Conservation (phyloP, 1,140 invertebrate genomes). For the Diachasmimorpha longicaudata region DNA sequence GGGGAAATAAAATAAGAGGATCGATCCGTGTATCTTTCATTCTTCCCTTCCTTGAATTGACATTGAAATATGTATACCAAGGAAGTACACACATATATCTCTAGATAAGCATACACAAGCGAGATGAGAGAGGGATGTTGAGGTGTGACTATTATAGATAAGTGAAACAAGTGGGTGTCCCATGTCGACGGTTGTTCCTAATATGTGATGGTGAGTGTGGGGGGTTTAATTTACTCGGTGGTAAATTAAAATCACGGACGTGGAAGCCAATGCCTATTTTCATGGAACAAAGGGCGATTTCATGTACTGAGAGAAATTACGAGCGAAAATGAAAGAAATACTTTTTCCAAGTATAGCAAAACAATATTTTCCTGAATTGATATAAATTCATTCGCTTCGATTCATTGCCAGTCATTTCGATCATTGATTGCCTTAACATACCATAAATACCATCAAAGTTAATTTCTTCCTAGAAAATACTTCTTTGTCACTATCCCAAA, state of each 20-base stretch:
- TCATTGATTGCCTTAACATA: no score
- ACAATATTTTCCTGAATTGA: no score
- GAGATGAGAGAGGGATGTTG: background rate
- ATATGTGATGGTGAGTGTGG: background rate
- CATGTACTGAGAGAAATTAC: background rate
- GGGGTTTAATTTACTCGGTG: constrained; percentile 11
- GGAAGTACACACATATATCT: background rate
- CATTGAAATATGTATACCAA: background rate
- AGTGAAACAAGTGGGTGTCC: background rate
- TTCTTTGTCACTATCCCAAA: no score
- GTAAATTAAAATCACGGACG: background rate
- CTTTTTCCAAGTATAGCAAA: no score
- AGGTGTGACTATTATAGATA: background rate
- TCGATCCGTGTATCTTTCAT: background rate
- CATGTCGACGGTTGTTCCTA: background rate
- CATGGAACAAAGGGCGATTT: no score
- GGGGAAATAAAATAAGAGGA: background rate
- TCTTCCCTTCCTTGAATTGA: background rate
- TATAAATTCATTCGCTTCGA: no score
- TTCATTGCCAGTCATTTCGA: no score
- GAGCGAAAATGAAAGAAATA: no score
- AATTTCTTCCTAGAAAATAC: no score
- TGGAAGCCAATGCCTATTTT: constrained; percentile 25
- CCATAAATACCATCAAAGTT: no score
- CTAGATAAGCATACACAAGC: background rate